These are phyloP conservation scores for Keiferia lycopersicella DNA, from an alignment of 2,888 invertebrate genomes.

Conservation along the genomic window DNA sequence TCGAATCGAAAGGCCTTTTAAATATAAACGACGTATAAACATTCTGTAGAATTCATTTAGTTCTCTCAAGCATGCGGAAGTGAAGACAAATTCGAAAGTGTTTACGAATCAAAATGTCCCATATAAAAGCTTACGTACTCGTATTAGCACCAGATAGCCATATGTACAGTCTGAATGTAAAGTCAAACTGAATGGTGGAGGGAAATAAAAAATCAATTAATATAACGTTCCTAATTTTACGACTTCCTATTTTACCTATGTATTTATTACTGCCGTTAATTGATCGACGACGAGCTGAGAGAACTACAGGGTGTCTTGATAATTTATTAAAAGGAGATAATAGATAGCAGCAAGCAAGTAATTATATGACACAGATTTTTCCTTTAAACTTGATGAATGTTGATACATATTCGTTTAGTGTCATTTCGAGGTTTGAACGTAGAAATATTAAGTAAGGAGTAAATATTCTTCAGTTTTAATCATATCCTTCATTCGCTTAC, in stretches of 20 bases:
- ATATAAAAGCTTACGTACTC: conserved; percentile 15
- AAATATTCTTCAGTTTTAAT: no score
- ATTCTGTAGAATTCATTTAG: neutral
- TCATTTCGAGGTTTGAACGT: no score
- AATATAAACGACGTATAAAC: no score
- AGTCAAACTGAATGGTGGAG: conserved; percentile 13
- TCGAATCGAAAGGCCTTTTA: no score
- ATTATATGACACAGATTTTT: no score
- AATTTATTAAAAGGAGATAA: no score
- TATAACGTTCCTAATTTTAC: conserved; percentile 40
- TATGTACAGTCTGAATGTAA: neutral
- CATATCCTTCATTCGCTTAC: no score
- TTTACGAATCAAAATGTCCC: conserved; percentile 19
- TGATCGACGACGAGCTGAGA: conserved; percentile 30
- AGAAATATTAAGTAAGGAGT: no score
- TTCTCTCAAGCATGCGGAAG: conserved; percentile 3
- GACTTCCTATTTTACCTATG: conserved; percentile 29
- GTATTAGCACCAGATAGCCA: conserved; percentile 15
- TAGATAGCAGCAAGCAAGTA: no score
- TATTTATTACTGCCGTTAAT: conserved; percentile 41
- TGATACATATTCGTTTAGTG: no score
- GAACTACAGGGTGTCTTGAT: no score
- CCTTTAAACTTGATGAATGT: no score
- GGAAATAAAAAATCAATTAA: conserved; percentile 38
- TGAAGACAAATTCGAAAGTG: conserved; percentile 7